Evolutionary conservation across 1,140 invertebrate genomes (phyloP).

Genomic region (Lordiphosa collinella): DNA sequence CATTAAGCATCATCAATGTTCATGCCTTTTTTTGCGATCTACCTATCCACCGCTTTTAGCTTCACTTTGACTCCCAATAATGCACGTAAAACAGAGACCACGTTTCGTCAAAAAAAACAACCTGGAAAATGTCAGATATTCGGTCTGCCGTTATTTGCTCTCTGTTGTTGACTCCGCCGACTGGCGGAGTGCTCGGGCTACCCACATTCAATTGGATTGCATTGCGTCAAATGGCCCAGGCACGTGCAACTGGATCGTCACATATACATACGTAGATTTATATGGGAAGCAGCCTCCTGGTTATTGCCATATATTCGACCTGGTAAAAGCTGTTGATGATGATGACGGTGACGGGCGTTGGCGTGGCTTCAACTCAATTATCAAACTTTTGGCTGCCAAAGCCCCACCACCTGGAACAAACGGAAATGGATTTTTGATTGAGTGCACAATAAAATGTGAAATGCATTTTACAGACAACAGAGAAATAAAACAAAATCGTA

Average conservation of each 20-base stretch:
- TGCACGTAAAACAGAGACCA: background rate
- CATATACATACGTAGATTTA: background rate
- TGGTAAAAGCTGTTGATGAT: constrained; percentile 60
- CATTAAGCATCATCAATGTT: constrained; percentile 20
- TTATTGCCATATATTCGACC: constrained; percentile 45
- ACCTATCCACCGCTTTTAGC: constrained; percentile 13
- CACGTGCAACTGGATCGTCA: constrained; percentile 49
- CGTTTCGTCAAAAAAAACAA: constrained; percentile 25
- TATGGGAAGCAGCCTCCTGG: constrained; percentile 22
- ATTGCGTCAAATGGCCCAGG: constrained; percentile 35
- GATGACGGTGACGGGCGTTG: constrained; percentile 4
- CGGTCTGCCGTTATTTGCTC: constrained; percentile 3
- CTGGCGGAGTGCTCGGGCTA: background rate
- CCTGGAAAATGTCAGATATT: constrained; percentile 29
- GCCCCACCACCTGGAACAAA: constrained; percentile 47
- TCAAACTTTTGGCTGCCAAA: constrained; percentile 70
- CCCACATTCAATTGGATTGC: constrained; percentile 50
- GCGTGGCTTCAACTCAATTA: constrained; percentile 69
- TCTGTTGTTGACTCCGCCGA: constrained; percentile 2
- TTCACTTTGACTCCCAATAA: constrained; percentile 41
- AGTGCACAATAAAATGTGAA: constrained; percentile 77
- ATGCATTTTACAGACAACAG: constrained; percentile 66
- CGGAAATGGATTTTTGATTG: constrained; percentile 77
- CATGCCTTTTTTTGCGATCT: background rate
- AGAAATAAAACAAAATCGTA: constrained; percentile 2